Conservation (phyloP, 2,113 vertebrate species). For the Phyllostomus hastatus region DNA sequence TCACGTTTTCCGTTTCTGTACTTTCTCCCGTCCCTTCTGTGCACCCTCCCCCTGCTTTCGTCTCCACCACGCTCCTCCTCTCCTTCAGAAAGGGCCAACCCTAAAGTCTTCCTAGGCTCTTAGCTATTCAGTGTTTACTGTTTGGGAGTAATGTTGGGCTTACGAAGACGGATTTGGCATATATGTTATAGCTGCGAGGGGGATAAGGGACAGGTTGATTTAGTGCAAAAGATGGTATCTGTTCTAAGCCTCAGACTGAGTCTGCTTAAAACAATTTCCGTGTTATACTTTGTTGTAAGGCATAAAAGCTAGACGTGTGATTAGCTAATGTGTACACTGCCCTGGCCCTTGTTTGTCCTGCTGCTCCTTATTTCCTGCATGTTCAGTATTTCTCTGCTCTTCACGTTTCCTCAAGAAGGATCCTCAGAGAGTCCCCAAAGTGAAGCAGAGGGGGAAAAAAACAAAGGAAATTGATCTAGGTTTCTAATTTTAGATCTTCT, state of each 20-base stretch:
- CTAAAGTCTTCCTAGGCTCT: neutral
- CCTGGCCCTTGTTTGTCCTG: neutral
- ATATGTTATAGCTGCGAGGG: neutral
- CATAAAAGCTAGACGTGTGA: accelerated
- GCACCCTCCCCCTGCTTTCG: accelerated
- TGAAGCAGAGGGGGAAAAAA: neutral
- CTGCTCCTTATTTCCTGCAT: neutral
- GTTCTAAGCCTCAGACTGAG: neutral
- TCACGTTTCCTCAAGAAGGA: neutral
- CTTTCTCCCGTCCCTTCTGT: neutral
- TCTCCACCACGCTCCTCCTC: neutral
- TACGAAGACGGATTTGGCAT: neutral
- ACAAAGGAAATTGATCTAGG: neutral
- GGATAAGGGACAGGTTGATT: neutral
- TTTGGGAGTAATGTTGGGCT: neutral
- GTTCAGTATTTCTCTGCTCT: neutral
- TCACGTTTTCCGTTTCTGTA: neutral
- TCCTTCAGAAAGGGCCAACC: neutral
- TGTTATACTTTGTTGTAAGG: neutral
- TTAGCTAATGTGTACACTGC: neutral
- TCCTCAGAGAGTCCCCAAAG: neutral
- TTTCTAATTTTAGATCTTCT: neutral
- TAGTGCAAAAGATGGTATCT: neutral
- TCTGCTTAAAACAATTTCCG: neutral
- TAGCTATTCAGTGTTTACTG: neutral